Percentiles rank a stretch among this genome's conserved stretches.
These are phyloP conservation scores for Tetragonisca angustula DNA, from an alignment of 2,888 invertebrate species.

Conservation along the genomic window DNA sequence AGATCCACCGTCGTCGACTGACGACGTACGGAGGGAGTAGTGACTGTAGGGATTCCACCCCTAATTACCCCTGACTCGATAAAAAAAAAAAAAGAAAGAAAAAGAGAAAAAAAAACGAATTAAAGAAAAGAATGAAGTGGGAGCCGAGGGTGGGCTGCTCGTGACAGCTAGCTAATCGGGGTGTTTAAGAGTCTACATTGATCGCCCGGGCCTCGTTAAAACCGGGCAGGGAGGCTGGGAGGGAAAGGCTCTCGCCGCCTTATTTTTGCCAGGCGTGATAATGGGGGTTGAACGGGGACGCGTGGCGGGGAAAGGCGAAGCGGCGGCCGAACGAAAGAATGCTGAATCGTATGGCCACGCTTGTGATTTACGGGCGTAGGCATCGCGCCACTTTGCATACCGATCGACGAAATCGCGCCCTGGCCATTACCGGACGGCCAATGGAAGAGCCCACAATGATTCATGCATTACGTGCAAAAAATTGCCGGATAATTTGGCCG, in stretches of 20 bases:
- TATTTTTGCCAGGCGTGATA: constrained; percentile 82
- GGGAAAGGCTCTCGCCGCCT: constrained; percentile 78
- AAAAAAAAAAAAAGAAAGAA: constrained; percentile 71
- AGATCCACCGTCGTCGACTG: constrained; percentile 28
- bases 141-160: constrained; percentile 82
- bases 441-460: constrained; percentile 59
- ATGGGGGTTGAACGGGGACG: constrained; percentile 76
- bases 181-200: constrained; percentile 84
- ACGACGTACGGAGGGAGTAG: constrained; percentile 71
- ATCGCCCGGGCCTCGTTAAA: constrained; percentile 83
- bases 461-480: constrained; percentile 71
- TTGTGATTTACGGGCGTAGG: constrained; percentile 77
- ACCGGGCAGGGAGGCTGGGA: constrained; percentile 66
- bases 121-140: constrained; percentile 83
- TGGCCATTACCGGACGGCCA: constrained; percentile 68
- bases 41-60: constrained; percentile 83
- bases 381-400: constrained; percentile 77
- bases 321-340: constrained; percentile 65
- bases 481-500: constrained; percentile 61
- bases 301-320: constrained; percentile 41
- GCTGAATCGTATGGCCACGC: constrained; percentile 70
- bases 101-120: constrained; percentile 78
- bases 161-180: constrained; percentile 84
- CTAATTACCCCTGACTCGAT: constrained; percentile 83
- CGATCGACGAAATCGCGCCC: constrained; percentile 73